These are phyloP conservation scores for Cromileptes altivelis DNA, from an alignment of 2,113 vertebrate species.

Conservation along the genomic window DNA sequence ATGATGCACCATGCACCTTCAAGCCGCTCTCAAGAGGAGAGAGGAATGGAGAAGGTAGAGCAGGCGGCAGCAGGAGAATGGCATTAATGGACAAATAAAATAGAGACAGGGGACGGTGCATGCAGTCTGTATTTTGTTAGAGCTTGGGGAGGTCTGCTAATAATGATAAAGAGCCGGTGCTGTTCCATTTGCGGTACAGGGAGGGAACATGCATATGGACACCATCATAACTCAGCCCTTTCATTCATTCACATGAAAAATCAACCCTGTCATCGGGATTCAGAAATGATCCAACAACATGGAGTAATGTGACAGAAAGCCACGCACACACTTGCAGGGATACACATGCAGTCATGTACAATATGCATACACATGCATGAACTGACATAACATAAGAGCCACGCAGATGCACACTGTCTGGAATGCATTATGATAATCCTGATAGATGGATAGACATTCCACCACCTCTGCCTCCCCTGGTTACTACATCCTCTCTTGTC, in stretches of 20 bases:
- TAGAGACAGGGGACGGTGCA: slow-evolving; percentile 39
- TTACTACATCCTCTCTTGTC: slow-evolving; percentile 50
- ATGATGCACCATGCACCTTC: slow-evolving; percentile 46
- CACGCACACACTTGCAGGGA: slow-evolving; percentile 3
- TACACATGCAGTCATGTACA: slow-evolving; percentile 19
- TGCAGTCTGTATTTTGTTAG: slow-evolving; percentile 50
- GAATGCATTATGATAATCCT: slow-evolving; percentile 68
- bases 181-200: slow-evolving; percentile 67
- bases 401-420: slow-evolving; percentile 42
- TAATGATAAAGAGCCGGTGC: slow-evolving; percentile 73
- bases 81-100: slow-evolving; percentile 71
- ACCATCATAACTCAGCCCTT: slow-evolving; percentile 65
- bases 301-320: slow-evolving; percentile 58
- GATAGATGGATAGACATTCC: slow-evolving; percentile 68
- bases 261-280: slow-evolving; percentile 68
- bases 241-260: slow-evolving; percentile 75
- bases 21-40: slow-evolving; percentile 32
- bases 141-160: slow-evolving; percentile 62
- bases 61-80: slow-evolving; percentile 49
- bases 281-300: slow-evolving; percentile 66
- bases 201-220: slow-evolving; percentile 63
- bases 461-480: slow-evolving; percentile 34
- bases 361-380: slow-evolving; percentile 43
- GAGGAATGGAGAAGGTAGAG: slow-evolving; percentile 14
- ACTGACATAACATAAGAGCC: slow-evolving; percentile 29